A percentile compares a stretch with the other conserved stretches of the same genome.
These are phyloP conservation scores for Poecile atricapillus DNA, from an alignment of 2,113 vertebrate genomes.

Conservation along the genomic window DNA sequence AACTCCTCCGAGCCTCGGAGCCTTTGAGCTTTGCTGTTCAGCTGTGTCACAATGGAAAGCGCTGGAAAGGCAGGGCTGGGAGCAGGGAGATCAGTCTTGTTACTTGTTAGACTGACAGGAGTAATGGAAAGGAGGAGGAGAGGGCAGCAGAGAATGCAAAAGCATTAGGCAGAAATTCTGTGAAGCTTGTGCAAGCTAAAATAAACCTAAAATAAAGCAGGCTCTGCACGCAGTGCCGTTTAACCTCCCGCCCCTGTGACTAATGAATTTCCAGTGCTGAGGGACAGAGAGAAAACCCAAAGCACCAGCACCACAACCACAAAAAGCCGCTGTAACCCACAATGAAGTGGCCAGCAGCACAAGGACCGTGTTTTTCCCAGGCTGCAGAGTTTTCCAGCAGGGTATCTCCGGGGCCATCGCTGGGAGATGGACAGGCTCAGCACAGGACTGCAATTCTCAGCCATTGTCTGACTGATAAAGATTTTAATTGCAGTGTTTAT, in stretches of 20 bases:
- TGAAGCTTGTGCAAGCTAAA: background rate
- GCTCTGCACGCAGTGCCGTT: background rate
- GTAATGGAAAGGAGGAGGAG: slow-evolving; percentile 11
- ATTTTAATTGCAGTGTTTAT: slow-evolving; percentile 59
- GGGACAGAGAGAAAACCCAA: background rate
- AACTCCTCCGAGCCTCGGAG: background rate
- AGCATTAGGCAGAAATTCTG: background rate
- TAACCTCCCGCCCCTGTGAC: background rate
- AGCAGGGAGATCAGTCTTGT: background rate
- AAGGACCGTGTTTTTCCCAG: background rate
- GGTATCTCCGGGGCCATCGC: background rate
- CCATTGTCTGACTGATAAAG: slow-evolving; percentile 32
- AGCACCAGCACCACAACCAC: background rate
- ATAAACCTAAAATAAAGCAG: background rate
- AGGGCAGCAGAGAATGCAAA: background rate
- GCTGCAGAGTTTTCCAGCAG: background rate
- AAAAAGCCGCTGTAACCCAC: background rate
- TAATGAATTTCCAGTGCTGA: background rate
- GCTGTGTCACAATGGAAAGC: background rate
- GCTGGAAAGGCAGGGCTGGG: background rate
- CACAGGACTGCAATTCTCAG: background rate
- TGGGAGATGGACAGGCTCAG: background rate
- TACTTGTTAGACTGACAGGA: background rate
- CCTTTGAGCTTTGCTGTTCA: background rate
- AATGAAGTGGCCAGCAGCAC: background rate